Base-by-base conservation (phyloP, 2,888 invertebrate species). In the Melanostoma scalare region DNA sequence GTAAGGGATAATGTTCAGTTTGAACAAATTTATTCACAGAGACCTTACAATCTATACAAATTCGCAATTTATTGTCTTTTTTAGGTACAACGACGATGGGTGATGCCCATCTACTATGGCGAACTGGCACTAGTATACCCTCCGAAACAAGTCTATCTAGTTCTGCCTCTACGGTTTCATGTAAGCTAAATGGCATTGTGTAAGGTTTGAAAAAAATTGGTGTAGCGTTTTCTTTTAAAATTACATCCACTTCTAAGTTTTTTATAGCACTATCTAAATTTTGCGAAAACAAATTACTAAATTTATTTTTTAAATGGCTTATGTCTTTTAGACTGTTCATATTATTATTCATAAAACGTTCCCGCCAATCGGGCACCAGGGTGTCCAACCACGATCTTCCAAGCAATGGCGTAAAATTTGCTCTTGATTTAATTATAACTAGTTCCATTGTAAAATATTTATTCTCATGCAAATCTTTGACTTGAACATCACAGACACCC, bases 171-270 rank as follows among this genome's bases (percentile, higher is more conserved):
- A 38, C 38, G 4, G 38, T 2, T 30, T 30, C 38, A 20, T 35
- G 46, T 6, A 63, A 3, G n/a, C 61, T n/a, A 35, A 63, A 63
- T 8, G 61, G 36, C 35, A 63, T 36, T 6, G 50, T 38, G 8
- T 40, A 65, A 1, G 65, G 65, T 9, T 52, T 65, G 9, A 52
- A 65, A 31, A 52, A 65, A 30, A 52, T 65, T 8, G 60, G 50
- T 40, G 8, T 52, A 3, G 50, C 65, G 30, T 65, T 31, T 10
- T 52, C 20, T 6, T 33, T 65, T 42, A 42, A 40, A 40, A 50
- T 40, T 1, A 52, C 6, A 1, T 65, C 31, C 9, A 52, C 38
- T 50, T 65, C 52, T 5, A 50, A 65, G 50, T 52, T 10, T 50
- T 48, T 55, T 5, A 55, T 50, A 44, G 46, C 33, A 46, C 44